A percentile compares a stretch with the other conserved stretches of the same genome.
Evolutionary conservation across 2,888 invertebrate species (phyloP).

Genomic region (Uropetala carovei): DNA sequence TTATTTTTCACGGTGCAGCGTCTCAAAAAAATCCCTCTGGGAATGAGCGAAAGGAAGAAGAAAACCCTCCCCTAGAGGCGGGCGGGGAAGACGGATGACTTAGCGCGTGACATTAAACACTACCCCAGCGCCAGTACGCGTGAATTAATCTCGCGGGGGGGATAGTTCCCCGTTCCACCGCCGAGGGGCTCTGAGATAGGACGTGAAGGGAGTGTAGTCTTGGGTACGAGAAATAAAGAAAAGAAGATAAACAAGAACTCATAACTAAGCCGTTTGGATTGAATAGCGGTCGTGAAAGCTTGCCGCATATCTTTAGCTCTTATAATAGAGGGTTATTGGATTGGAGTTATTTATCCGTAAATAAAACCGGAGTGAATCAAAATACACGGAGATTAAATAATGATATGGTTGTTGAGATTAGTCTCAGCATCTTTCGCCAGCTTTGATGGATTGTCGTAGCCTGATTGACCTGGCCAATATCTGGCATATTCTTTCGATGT

Average conservation of each 20-base stretch:
- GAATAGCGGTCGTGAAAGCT: not conserved
- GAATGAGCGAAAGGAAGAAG: not conserved
- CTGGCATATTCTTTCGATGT: no score
- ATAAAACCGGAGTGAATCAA: no score
- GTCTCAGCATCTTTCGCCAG: no score
- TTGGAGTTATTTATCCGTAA: not conserved
- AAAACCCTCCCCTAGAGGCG: not conserved
- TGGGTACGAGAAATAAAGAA: not conserved
- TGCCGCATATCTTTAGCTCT: not conserved
- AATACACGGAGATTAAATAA: no score
- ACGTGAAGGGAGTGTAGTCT: not conserved
- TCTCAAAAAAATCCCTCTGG: not conserved
- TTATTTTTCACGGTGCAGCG: constrained; percentile 39
- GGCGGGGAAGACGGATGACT: constrained; percentile 7
- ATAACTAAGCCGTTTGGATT: not conserved
- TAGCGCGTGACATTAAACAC: constrained; percentile 56
- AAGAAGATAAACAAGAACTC: not conserved
- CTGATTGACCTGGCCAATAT: no score
- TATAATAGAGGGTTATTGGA: not conserved
- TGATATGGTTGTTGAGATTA: no score
- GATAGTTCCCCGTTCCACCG: not conserved
- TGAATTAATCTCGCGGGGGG: constrained; percentile 46
- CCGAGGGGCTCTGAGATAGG: not conserved
- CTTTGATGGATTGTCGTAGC: no score
- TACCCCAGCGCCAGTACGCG: constrained; percentile 49